Evolutionary conservation across 2,888 invertebrate species (phyloP).

Genomic region (Aphodius granarius): DNA sequence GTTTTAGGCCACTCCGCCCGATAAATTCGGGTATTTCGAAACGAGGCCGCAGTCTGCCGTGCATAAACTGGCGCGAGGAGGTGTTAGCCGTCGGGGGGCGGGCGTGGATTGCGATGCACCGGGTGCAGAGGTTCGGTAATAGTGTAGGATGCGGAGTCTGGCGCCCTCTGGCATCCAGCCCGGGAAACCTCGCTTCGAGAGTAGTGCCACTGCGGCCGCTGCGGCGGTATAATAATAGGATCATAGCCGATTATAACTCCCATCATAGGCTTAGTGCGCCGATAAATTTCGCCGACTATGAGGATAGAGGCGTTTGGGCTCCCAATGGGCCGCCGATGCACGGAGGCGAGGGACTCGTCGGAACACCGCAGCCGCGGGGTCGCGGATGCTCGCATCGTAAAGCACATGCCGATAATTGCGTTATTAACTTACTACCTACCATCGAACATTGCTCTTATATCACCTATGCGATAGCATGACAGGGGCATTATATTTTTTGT

Average conservation of each 20-base stretch:
- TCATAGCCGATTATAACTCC: slow-evolving; percentile 52
- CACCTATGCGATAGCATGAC: not conserved
- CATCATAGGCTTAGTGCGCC: slow-evolving; percentile 51
- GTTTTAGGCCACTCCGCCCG: slow-evolving; percentile 4
- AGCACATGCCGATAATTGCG: not conserved
- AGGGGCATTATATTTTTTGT: no score
- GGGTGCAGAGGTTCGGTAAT: not conserved
- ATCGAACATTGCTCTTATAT: not conserved
- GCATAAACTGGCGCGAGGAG: not conserved
- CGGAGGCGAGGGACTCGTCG: not conserved
- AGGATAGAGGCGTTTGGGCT: slow-evolving; percentile 34
- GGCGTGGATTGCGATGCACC: not conserved
- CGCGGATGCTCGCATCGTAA: not conserved
- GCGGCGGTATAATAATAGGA: slow-evolving; percentile 52
- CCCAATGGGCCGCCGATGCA: not conserved
- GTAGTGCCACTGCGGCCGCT: slow-evolving; percentile 24
- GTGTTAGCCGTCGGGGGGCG: not conserved
- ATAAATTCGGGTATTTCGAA: slow-evolving; percentile 7
- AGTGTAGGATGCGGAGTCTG: not conserved
- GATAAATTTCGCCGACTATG: slow-evolving; percentile 47
- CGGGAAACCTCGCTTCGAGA: not conserved
- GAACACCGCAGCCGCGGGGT: not conserved
- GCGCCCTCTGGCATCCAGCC: not conserved
- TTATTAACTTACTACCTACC: not conserved
- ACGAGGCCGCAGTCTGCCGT: not conserved